Conservation (phyloP, 2,797 vertebrate genomes). For the Sardinella longiceps region DNA sequence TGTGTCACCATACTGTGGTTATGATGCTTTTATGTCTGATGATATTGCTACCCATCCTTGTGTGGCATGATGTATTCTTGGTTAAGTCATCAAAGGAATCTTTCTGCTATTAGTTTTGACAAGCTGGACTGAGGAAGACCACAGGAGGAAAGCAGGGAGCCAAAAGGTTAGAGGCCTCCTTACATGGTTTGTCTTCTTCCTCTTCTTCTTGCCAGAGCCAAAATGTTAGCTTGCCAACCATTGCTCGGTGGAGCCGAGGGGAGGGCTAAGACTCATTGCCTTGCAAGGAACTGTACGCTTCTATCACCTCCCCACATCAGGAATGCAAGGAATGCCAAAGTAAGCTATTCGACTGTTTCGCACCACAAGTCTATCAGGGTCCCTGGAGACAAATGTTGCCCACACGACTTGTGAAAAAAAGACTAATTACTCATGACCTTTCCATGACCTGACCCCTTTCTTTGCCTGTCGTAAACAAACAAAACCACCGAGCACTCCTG, state of each 20-base stretch:
- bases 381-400: slow-evolving; percentile 2
- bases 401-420: neutral
- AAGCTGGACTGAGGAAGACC: neutral
- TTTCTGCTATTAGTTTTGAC: slow-evolving; percentile 8
- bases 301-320: neutral
- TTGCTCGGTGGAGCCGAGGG: neutral
- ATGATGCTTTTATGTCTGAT: neutral
- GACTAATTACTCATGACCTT: slow-evolving; percentile 16
- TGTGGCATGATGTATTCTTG: neutral
- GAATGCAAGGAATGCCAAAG: slow-evolving; percentile 17
- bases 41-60: neutral
- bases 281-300: neutral
- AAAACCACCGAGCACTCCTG: neutral
- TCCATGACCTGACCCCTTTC: neutral
- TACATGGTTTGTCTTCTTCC: neutral
- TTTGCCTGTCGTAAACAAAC: slow-evolving; percentile 7
- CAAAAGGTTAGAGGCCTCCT: neutral
- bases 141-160: neutral
- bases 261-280: neutral
- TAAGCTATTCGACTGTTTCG: neutral
- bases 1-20: neutral
- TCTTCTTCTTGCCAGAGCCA: slow-evolving; percentile 7
- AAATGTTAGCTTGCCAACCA: neutral
- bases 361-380: neutral
- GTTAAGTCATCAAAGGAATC: slow-evolving; percentile 9